Evolutionary conservation across 1,140 invertebrate species (phyloP), one percentile per base, ranked within the genome.

Genomic region (Zaprionus ornatus): DNA sequence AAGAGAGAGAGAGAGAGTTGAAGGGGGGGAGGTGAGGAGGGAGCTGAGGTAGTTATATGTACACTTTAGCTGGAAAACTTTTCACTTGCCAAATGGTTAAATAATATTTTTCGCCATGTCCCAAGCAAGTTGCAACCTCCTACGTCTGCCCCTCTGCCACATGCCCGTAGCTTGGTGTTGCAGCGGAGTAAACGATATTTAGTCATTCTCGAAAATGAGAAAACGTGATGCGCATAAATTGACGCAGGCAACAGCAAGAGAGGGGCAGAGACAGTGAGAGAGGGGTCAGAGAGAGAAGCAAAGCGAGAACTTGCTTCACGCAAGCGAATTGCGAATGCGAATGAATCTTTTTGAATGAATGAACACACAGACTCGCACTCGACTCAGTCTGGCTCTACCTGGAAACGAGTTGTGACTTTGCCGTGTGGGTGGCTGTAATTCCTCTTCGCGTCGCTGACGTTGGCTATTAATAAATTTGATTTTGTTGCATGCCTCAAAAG

Each of bases 211-310:
- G 88, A 85, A 91, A 91, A 91, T 91, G 88, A 66, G 88, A 91
- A 91, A 91, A 91, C 88, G 88, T 91, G 88, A 91, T 73, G 81
- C 83, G 88, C 88, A 91, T 91, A 91, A 91, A 91, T 91, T 90
- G 85, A 82, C 72, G 85, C 75, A 64, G 37, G 45, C 45, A 25
- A 10, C 37, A 56, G 32, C 52, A 40, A 54, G 29, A 59, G 55
- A 50, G 60, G 61, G 55, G 42, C n/a, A n/a, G n/a, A n/a, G 61
- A 35, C 56, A 65, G 55, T 6, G 21, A 17, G 21, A 37, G 27
- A 50, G 45, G 63, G 40, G 40, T 5, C 0, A 17, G n/a, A 19
- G 12, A 21, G 29, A 29, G 32, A 40, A 59, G 40, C 29, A 9
- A 32, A 32, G 29, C 29, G 9, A 74, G 64, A 80, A 78, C 77